Evolutionary conservation across 2,113 vertebrate genomes (phyloP).

Genomic region (Bos indicus): DNA sequence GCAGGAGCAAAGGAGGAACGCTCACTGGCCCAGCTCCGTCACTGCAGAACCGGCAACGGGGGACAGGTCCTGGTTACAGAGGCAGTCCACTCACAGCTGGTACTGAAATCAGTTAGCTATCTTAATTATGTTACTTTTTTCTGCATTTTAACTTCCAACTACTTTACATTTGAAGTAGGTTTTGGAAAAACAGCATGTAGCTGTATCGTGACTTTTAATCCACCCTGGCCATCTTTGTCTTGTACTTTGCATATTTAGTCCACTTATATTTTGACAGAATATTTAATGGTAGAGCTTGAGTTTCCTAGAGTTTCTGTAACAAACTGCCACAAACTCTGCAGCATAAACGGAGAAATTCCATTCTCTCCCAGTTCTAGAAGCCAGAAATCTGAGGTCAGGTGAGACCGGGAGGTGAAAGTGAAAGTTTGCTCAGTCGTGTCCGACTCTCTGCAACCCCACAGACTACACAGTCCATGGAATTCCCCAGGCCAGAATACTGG

Average conservation of each 20-base stretch:
- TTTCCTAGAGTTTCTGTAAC: background rate
- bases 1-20: background rate
- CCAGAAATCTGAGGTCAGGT: background rate
- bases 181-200: background rate
- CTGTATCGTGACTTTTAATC: background rate
- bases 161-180: background rate
- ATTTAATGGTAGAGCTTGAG: background rate
- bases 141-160: background rate
- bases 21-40: no score
- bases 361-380: background rate
- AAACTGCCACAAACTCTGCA: background rate
- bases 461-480: background rate
- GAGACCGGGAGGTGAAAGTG: background rate
- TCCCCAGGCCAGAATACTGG: background rate
- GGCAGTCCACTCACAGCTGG: accelerated
- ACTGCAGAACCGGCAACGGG: accelerated
- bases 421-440: background rate
- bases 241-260: background rate
- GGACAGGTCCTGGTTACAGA: background rate
- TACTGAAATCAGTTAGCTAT: no score
- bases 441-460: background rate
- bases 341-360: background rate
- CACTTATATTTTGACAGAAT: background rate
- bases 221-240: background rate
- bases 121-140: background rate